These are phyloP conservation scores for Capitella teleta DNA, from an alignment of 1,140 invertebrate species.

Conservation along the genomic window DNA sequence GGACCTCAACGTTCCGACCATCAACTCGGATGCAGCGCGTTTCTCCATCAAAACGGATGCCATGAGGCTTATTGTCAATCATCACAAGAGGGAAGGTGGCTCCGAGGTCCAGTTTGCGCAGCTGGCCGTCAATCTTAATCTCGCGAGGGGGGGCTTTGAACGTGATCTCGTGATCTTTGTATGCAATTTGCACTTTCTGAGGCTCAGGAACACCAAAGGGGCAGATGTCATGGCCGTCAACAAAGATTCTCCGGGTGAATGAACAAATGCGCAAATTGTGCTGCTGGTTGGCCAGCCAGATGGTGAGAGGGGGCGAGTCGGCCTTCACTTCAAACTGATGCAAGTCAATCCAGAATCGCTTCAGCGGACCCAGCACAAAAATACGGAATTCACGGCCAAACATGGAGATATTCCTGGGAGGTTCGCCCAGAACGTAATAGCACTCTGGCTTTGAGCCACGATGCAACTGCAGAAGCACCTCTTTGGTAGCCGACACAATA, in stretches of 20 bases:
- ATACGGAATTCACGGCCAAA: slow-evolving; percentile 17
- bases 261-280: slow-evolving; percentile 32
- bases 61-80: slow-evolving; percentile 46
- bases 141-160: slow-evolving; percentile 34
- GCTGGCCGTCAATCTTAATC: slow-evolving; percentile 70
- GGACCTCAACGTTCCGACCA: slow-evolving; percentile 56
- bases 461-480: neutral
- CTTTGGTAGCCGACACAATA: neutral
- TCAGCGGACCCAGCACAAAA: slow-evolving; percentile 29
- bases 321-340: slow-evolving; percentile 27
- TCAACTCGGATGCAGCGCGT: slow-evolving; percentile 84
- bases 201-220: slow-evolving; percentile 25
- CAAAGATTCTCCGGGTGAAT: slow-evolving; percentile 28
- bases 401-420: slow-evolving; percentile 4
- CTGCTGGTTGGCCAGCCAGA: slow-evolving; percentile 21
- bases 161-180: slow-evolving; percentile 23
- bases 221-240: slow-evolving; percentile 31
- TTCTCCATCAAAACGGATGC: slow-evolving; percentile 78
- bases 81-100: slow-evolving; percentile 72
- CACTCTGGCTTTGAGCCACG: neutral
- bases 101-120: slow-evolving; percentile 74
- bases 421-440: slow-evolving; percentile 1
- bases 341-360: slow-evolving; percentile 34
- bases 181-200: slow-evolving; percentile 24
- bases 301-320: slow-evolving; percentile 33